Percentiles rank a stretch among this genome's conserved stretches.
Conservation (phyloP, 2,113 vertebrate species). For the Cyanocitta stelleri region DNA sequence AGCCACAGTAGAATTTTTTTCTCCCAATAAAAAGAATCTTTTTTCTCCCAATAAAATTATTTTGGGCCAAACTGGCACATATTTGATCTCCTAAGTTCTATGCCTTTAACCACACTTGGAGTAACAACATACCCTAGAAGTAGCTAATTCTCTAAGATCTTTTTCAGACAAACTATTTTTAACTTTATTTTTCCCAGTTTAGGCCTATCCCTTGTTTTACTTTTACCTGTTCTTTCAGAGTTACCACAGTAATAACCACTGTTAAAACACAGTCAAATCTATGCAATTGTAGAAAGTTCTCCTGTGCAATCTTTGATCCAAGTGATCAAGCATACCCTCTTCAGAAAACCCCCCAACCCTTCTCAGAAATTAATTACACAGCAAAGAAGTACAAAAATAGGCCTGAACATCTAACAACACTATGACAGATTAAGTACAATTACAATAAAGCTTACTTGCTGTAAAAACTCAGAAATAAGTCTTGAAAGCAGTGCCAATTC, state of each 20-base stretch:
- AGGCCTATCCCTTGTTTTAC: neutral
- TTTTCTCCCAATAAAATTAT: neutral
- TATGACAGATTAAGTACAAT: neutral
- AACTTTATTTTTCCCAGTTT: neutral
- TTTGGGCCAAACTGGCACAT: constrained; percentile 25
- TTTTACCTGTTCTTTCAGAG: constrained; percentile 26
- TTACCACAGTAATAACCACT: constrained; percentile 9
- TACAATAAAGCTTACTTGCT: neutral
- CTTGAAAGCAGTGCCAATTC: neutral
- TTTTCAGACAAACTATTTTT: constrained; percentile 6
- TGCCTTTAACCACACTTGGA: neutral
- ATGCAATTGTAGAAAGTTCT: neutral
- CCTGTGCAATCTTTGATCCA: neutral
- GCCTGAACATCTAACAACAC: neutral
- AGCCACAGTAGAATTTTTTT: neutral
- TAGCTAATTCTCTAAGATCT: neutral
- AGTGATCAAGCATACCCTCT: neutral
- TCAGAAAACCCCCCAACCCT: neutral
- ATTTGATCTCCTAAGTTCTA: neutral
- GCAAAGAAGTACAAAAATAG: neutral
- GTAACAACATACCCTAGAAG: neutral
- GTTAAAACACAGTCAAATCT: neutral
- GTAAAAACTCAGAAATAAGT: neutral
- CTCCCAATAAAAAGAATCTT: neutral
- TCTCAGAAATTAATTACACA: neutral